Evolutionary conservation across 2,888 invertebrate species (phyloP), one percentile per base, ranked within the genome.

Genomic region (Amblyteles armatorius): DNA sequence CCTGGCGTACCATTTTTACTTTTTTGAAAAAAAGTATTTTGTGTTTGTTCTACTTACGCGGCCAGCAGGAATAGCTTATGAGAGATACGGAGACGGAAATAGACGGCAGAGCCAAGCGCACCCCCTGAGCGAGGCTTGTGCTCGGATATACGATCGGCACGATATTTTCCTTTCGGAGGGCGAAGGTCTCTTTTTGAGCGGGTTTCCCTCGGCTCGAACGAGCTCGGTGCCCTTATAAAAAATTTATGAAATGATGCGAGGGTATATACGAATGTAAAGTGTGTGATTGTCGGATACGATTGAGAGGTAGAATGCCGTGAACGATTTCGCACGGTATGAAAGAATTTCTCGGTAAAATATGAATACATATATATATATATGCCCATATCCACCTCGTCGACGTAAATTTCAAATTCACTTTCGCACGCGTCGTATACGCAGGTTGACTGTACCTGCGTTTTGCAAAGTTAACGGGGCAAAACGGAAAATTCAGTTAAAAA

Each of bases 171-270:
- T 82, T 6, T 13, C 13, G 33, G 29, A 73, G 79, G 79, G 84
- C 22, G n/a, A 48, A 81, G 71, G 69, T 71, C 50, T 52, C 68
- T 72, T 67, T 60, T 33, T 74, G 50, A 52, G 36, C 36, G 22
- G 67, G 33, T 52, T 52, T 68, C 16, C 60, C n/a, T 22, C 55
- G 83, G 73, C 57, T 50, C 57, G 79, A 67, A 13, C 72, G 29
- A 40, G 57, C 65, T 13, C 48, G 50, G 71, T 79, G 72, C 55
- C 71, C 79, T 84, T 84, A 84, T 84, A 80, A 84, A 84, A 84
- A 77, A 80, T 85, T 71, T 85, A 82, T 82, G 79, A 85, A 85
- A 85, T 79, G 79, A 85, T 82, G 74, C 82, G 74, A 85, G 57
- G 40, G 60, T 33, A 33, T 76, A 79, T 67, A 65, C 76, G 76